A percentile compares a stretch with the other conserved stretches of the same genome.
phyloP scores from a whole-genome alignment of 2,113 vertebrate species.

The Dascyllus trimaculatus region DNA sequence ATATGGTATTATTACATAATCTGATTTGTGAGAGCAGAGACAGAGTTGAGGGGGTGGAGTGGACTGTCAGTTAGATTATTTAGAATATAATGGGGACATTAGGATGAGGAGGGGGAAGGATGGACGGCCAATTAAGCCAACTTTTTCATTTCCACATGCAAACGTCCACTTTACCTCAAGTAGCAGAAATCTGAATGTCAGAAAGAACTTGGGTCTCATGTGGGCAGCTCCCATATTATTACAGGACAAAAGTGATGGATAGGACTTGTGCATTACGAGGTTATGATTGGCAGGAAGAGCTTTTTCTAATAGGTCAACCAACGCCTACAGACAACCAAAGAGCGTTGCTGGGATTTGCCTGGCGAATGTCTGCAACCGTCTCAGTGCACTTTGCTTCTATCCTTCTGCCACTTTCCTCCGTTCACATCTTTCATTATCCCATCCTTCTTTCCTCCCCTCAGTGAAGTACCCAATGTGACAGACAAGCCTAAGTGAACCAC shows the following conservation, averaged over 20 bases:
- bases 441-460: constrained; percentile 14
- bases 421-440: constrained; percentile 5
- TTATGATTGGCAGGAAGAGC: constrained; percentile 36
- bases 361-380: constrained; percentile 38
- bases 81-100: constrained; percentile 31
- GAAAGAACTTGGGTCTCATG: constrained; percentile 18
- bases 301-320: constrained; percentile 35
- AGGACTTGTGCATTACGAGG: constrained; percentile 32
- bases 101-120: constrained; percentile 8
- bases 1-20: constrained; percentile 61
- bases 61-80: constrained; percentile 49
- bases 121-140: constrained; percentile 19
- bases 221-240: constrained; percentile 23
- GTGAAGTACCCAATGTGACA: constrained; percentile 56
- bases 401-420: constrained; percentile 13
- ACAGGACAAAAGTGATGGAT: constrained; percentile 19
- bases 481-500: constrained; percentile 40
- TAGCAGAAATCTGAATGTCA: constrained; percentile 33
- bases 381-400: constrained; percentile 19
- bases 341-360: constrained; percentile 18
- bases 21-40: constrained; percentile 52
- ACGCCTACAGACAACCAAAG: constrained; percentile 39
- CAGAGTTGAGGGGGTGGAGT: constrained; percentile 49
- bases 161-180: constrained; percentile 35
- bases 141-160: constrained; percentile 12